Percentiles rank a stretch among this genome's conserved stretches.
Conservation (phyloP, 2,797 vertebrate genomes). For the Smutsia temminckii region DNA sequence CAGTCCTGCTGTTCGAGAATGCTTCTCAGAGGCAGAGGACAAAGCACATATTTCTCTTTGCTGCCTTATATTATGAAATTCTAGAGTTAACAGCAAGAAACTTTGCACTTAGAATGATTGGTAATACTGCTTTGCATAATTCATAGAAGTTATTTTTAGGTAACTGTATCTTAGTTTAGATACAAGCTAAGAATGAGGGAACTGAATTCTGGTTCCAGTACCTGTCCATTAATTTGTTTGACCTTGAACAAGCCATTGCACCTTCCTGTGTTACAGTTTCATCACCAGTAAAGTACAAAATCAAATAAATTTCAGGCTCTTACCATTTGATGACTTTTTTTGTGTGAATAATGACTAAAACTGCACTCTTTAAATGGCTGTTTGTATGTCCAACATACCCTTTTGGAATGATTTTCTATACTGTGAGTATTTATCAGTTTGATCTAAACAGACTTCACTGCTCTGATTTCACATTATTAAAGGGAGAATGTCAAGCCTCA, state of each 20-base stretch:
- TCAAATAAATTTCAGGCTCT: background rate
- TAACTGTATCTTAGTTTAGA: background rate
- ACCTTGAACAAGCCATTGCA: background rate
- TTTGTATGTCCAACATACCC: background rate
- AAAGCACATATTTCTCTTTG: background rate
- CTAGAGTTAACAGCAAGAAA: background rate
- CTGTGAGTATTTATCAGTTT: background rate
- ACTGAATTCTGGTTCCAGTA: background rate
- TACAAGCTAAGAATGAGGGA: background rate
- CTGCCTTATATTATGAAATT: background rate
- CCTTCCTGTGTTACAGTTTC: background rate
- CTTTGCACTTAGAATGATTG: background rate
- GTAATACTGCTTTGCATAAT: background rate
- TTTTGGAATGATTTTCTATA: background rate
- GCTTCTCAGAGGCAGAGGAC: background rate
- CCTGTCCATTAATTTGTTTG: background rate
- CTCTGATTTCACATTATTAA: slow-evolving; percentile 19
- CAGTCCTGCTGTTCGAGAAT: background rate
- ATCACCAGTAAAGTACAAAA: background rate
- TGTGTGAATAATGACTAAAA: slow-evolving; percentile 6
- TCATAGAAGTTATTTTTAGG: background rate
- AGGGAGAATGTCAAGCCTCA: background rate
- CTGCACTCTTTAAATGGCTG: background rate
- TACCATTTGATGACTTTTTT: background rate
- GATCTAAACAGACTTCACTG: background rate